Conservation (phyloP, 2,797 vertebrate species). For the Malurus leucopterus region DNA sequence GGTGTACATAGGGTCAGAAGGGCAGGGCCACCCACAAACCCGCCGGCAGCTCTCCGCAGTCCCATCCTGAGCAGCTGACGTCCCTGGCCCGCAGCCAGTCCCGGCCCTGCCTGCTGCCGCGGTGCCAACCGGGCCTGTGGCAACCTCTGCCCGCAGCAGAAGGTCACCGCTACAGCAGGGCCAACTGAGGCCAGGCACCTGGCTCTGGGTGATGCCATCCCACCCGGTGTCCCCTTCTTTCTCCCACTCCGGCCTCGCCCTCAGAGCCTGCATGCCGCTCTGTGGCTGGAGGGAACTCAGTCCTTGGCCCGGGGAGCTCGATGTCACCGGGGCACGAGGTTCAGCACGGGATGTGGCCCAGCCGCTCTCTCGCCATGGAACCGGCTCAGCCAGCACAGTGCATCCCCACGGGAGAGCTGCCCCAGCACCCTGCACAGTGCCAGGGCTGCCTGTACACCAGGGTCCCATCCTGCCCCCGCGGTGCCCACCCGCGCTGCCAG, state of each 20-base stretch:
- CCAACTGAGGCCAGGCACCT: background rate
- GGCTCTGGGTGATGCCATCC: background rate
- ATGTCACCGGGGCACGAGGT: background rate
- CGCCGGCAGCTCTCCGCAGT: background rate
- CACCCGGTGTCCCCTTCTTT: background rate
- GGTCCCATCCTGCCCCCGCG: fast-evolving
- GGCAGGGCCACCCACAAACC: slow-evolving; percentile 5
- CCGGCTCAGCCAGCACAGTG: background rate
- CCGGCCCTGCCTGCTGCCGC: background rate
- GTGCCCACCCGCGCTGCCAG: fast-evolving
- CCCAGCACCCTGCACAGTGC: background rate
- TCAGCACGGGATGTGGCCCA: background rate
- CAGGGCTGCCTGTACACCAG: too few species aligned
- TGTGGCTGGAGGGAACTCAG: background rate
- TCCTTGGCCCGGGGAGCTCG: fast-evolving
- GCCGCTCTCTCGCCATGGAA: fast-evolving
- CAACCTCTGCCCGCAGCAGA: slow-evolving; percentile 25
- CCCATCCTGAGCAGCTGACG: slow-evolving; percentile 24
- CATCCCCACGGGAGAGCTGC: background rate
- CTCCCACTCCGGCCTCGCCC: background rate
- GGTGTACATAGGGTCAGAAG: slow-evolving; percentile 39
- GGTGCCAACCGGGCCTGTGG: background rate
- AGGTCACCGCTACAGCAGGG: background rate
- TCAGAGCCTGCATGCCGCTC: fast-evolving
- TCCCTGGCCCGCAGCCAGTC: slow-evolving; percentile 12